Conservation (phyloP, 2,113 vertebrate species). For the Dendrocopos noguchii region DNA sequence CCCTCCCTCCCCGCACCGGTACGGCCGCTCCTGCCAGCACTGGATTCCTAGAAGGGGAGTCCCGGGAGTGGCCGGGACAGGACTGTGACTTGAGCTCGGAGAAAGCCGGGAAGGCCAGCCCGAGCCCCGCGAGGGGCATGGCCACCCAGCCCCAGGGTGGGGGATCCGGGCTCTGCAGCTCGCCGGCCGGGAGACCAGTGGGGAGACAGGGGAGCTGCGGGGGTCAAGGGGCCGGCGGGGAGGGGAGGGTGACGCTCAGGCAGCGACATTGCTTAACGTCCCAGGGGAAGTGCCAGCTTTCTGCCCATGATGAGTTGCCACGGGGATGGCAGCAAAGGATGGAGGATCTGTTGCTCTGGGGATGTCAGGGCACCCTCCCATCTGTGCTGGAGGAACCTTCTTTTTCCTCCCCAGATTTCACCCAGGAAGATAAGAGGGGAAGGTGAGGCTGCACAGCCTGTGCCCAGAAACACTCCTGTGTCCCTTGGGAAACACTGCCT, state of each 20-base stretch:
- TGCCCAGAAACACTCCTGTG: background rate
- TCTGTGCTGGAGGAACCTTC: background rate
- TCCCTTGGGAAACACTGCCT: background rate
- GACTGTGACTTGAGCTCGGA: rapidly evolving
- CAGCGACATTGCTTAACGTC: rapidly evolving
- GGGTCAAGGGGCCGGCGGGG: rapidly evolving
- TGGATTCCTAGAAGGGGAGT: background rate
- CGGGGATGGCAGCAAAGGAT: background rate
- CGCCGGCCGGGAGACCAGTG: rapidly evolving
- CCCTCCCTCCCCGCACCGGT: background rate
- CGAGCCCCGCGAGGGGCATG: rapidly evolving
- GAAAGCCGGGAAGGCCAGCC: rapidly evolving
- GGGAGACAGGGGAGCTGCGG: rapidly evolving
- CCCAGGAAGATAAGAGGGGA: rapidly evolving
- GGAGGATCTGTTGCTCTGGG: background rate
- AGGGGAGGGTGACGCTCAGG: rapidly evolving
- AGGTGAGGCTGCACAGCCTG: background rate
- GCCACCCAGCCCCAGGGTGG: rapidly evolving
- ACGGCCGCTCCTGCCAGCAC: background rate
- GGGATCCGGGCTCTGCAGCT: rapidly evolving
- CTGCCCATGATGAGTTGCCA: rapidly evolving
- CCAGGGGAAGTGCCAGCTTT: background rate
- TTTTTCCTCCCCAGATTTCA: background rate
- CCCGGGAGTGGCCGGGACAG: background rate
- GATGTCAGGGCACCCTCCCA: background rate